Evolutionary conservation across 30 jellyfish, hydroid and myxozoan genomes (phyloP), one percentile per base, ranked within the genome.

Genomic region (Aurelia sp.): DNA sequence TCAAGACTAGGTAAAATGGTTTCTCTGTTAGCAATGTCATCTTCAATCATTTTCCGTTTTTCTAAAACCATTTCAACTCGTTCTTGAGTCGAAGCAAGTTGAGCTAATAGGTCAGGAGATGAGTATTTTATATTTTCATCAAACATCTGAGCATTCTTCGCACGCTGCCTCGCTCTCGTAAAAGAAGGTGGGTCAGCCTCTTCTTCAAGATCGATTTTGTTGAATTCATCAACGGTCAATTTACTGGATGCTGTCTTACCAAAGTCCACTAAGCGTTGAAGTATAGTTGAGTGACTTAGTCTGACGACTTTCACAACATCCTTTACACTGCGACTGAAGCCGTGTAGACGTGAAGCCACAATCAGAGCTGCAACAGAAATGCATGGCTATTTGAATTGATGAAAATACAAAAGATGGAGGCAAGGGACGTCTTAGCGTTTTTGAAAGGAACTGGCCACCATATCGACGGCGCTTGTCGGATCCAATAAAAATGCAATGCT

Each of bases 161-260:
- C 93, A 48, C 97, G 95, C 74, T 91, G 92, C 58, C 97, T 59
- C 64, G 97, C 97, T 55, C 69, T 76, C 23, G 96, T 90, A 68
- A 75, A 96, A 23, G 94, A 86, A 11, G 99, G 99, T 17, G 99
- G 99, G 73, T 96, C 99, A 13, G 97, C 96, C 90, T 96, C 99
- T 76, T 90, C 98, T 78, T 90, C 98, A 33, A 96, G 96, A 55
- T 96, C 98, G 18, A 91, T 94, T 77, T 72, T 87, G 37, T 90
- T 86, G 78, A 96, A 96, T 64, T 96, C 99, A 17, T 96, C 99
- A 1, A 88, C 89, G 13, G 99, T 96, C 31, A 96, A 71, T 60
- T 86, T 86, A 71, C 98, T 96, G 63, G 98, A 86, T 20, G 98
- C 97, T 3, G 98, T 90, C 59, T 80, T 87, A 9, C 97, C 92